phyloP scores from a whole-genome alignment of 2,888 invertebrate genomes.

The Meliscaeva auricollis region DNA sequence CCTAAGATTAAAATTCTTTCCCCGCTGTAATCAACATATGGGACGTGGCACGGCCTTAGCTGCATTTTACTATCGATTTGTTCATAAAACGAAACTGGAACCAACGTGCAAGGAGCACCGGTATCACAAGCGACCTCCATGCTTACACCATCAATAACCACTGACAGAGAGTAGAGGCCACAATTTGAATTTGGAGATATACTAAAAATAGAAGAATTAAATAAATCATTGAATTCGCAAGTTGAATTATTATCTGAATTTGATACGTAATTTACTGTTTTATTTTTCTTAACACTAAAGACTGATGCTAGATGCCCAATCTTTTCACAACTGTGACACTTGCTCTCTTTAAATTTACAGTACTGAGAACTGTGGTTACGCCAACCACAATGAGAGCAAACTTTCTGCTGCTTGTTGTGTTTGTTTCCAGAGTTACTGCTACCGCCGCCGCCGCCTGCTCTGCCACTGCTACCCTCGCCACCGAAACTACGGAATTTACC shows the following conservation, averaged over 20 bases:
- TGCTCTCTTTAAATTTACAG: conserved; percentile 58
- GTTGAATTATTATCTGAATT: conserved; percentile 36
- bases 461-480: background rate
- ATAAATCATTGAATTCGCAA: conserved; percentile 7
- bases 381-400: conserved; percentile 63
- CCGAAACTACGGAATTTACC: background rate
- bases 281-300: conserved; percentile 31
- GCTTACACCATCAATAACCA: conserved; percentile 39
- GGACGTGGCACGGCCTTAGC: conserved; percentile 28
- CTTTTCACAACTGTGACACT: conserved; percentile 56
- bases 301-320: conserved; percentile 50
- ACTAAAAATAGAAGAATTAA: conserved; percentile 42
- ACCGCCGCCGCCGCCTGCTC: background rate
- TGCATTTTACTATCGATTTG: conserved; percentile 8
- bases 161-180: conserved; percentile 21
- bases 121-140: conserved; percentile 52
- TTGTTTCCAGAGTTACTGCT: background rate
- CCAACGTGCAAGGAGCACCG: conserved; percentile 53
- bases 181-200: conserved; percentile 27
- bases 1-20: conserved; percentile 25
- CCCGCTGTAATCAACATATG: conserved; percentile 35
- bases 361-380: conserved; percentile 41
- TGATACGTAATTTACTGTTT: conserved; percentile 66
- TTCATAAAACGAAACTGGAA: conserved; percentile 52
- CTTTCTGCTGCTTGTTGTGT: conserved; percentile 2